phyloP scores from a whole-genome alignment of 1,140 invertebrate genomes.

The Sipha flava region DNA sequence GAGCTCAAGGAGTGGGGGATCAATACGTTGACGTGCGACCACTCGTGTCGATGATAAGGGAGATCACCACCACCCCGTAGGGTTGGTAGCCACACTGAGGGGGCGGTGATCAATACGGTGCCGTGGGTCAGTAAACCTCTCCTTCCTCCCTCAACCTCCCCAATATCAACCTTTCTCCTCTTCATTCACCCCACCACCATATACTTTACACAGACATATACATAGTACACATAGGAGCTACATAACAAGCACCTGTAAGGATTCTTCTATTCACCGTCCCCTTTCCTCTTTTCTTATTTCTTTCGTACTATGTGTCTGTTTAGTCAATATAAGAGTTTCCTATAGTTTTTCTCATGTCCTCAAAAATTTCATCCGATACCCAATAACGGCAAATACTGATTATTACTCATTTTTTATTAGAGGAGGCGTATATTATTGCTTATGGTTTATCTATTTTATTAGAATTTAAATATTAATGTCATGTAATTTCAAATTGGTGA shows the following conservation, averaged over 20 bases:
- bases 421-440: no score
- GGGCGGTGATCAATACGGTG: slow-evolving; percentile 32
- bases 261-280: neutral
- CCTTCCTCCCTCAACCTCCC: neutral
- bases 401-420: no score
- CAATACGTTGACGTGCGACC: slow-evolving; percentile 31
- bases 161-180: neutral
- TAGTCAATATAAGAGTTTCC: neutral
- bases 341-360: neutral
- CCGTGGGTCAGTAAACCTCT: slow-evolving; percentile 30
- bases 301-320: neutral
- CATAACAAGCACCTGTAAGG: slow-evolving; percentile 29
- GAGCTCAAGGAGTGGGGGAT: slow-evolving; percentile 3
- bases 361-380: neutral
- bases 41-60: slow-evolving; percentile 32
- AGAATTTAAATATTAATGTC: no score
- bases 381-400: no score
- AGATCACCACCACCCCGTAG: slow-evolving; percentile 24
- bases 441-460: no score
- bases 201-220: neutral
- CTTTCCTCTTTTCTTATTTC: neutral
- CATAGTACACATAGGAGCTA: neutral
- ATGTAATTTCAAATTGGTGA: no score
- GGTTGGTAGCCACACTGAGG: slow-evolving; percentile 15
- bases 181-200: neutral